Evolutionary conservation across 2,113 vertebrate species (phyloP), one percentile per base, ranked within the genome.

Genomic region (Electrona antarctica): DNA sequence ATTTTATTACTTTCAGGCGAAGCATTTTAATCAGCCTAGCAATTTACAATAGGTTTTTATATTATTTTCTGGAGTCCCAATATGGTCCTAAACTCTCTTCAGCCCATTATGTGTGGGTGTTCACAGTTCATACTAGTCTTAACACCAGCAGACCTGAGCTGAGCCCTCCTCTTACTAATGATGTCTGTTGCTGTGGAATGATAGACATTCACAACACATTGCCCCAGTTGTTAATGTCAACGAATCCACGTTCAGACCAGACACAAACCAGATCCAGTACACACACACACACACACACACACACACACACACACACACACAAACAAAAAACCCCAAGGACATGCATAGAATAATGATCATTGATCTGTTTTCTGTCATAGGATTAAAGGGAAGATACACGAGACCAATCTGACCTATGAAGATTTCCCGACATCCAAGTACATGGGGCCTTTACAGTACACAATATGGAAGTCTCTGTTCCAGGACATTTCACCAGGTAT

Each of bases 341-440:
- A 89, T 69, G 9, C 56, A 69, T 80, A 77, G 46, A 41, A 59
- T 62, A 60, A 21, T n/a, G 6, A 59, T 21, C 77, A 82, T 84
- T 77, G 75, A 81, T 86, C 70, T 85, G 21, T 88, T 66, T 83
- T 79, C 70, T 79, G 59, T 78, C 1, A 0, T 86, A 99, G 98
- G 92, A 93, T 99, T 73, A 98, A 99, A 87, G 98, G 98, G 52
- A 99, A 99, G 89, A 95, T 96, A 83, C 98, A 99, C 0, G 97
- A 99, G 87, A 98, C 97, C 73, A 98, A 96, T 83, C 93, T 99
- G 81, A 98, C 96, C 0, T 99, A 98, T 0, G 97, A 99, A 89
- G 98, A 99, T 62, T 99, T 99, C 68, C 98, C 98, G 0, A 99
- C 98, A 61, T 98, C 97, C 77, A 99, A 99, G 81, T 99, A 99